Base-by-base conservation (phyloP, 2,888 invertebrate species). In the Punctoribates punctum region DNA sequence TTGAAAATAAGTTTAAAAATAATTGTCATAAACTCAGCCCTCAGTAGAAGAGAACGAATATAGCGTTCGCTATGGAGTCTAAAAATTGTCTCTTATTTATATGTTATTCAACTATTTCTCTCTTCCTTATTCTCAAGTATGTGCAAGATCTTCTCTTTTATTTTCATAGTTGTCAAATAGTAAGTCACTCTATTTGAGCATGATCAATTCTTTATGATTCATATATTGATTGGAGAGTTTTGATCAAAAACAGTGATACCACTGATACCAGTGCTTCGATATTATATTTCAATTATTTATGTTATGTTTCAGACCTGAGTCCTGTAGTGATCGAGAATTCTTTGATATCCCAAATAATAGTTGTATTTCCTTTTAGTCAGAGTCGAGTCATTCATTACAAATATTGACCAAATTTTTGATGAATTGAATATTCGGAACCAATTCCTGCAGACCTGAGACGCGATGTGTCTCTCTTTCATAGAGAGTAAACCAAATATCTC, bases 321-420 rank as follows among this genome's bases (percentile, higher is more conserved):
- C 77, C 90, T 85, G 81, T 90, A 85, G 82, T 91, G 91, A 84
- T 91, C 91, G 80, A 93, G 84, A 81, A 90, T 88, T 81, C 89
- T 87, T 85, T 90, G 90, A 89, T 91, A 92, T 23, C 92, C 92
- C 73, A 90, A 89, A 83, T 91, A 92, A 81, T 91, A 90, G 82
- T 92, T 92, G 82, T 89, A 92, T 82, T 90, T 89, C 29, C 89
- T 86, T 76, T 91, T 87, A 0, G 91, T 91, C 27, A 93, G 85
- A 0, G 91, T 90, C 0, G 86, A 86, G 82, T 92, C 92, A 78
- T 89, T 88, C 62, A 92, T 85, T 0, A 88, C 85, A 81, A 93
- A 92, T 15, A 87, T 88, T 9, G 88, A 86, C 93, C 93, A 93
- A n/a, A 90, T 88, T 48, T 87, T 86, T 20, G 90, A 90, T 34